Evolutionary conservation across 1,140 invertebrate species (phyloP).

Genomic region (Stegodyphus mimosarum): DNA sequence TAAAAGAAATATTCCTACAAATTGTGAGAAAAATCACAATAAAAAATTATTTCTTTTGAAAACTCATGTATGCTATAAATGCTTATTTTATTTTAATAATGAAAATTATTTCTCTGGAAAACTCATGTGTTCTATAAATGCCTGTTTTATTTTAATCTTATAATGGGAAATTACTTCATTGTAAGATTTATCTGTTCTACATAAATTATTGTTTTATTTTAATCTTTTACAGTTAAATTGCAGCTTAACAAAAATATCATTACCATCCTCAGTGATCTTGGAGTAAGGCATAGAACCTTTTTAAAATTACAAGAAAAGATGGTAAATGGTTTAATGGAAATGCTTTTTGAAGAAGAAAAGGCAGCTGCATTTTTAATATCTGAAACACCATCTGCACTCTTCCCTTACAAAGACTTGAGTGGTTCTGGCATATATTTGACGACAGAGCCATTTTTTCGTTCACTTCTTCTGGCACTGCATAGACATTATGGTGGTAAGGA

Average conservation of each 20-base stretch:
- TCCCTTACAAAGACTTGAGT: constrained; percentile 38
- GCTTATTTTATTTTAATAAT: no score
- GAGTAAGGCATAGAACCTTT: constrained; percentile 50
- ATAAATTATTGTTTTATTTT: neutral
- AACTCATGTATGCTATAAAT: no score
- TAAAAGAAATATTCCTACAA: no score
- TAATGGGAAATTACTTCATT: no score
- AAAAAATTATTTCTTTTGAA: no score
- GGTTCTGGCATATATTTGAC: constrained; percentile 58
- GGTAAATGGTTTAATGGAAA: constrained; percentile 50
- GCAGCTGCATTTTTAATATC: constrained; percentile 54
- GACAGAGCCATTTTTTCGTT: constrained; percentile 62
- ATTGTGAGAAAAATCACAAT: no score
- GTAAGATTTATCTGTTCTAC: no score
- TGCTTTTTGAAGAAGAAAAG: constrained; percentile 59
- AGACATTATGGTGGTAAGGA: constrained; percentile 17
- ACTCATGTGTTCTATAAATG: no score
- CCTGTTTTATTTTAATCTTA: no score
- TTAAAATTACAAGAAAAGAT: constrained; percentile 47
- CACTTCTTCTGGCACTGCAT: constrained; percentile 49
- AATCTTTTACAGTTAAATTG: constrained; percentile 25
- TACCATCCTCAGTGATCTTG: constrained; percentile 55
- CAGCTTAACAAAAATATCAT: constrained; percentile 62
- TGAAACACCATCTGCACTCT: constrained; percentile 15
- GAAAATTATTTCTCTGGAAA: no score